Evolutionary conservation across 2,888 invertebrate species (phyloP).

Genomic region (Cephus pygmeus): DNA sequence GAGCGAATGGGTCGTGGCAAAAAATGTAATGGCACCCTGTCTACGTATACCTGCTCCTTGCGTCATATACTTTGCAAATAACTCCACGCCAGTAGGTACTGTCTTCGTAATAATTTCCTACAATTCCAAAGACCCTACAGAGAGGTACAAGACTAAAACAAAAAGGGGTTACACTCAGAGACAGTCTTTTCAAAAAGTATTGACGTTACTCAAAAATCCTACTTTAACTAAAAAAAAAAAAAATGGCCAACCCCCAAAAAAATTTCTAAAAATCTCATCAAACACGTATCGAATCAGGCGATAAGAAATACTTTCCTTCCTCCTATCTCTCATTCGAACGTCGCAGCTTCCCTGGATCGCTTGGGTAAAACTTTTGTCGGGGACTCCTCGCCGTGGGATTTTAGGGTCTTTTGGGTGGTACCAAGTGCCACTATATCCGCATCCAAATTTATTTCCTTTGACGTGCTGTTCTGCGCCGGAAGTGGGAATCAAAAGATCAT

Average conservation of each 20-base stretch:
- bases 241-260: rapidly evolving
- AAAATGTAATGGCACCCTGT: neutral
- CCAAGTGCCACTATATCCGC: neutral
- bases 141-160: neutral
- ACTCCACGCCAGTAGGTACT: neutral
- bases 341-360: neutral
- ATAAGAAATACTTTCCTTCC: neutral
- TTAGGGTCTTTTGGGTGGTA: neutral
- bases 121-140: neutral
- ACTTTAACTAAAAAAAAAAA: no score
- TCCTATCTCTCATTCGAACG: neutral
- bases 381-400: neutral
- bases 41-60: neutral
- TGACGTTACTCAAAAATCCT: neutral
- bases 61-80: neutral
- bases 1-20: neutral
- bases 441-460: neutral
- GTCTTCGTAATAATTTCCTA: neutral
- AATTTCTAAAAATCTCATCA: neutral
- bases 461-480: neutral
- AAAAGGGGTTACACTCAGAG: neutral
- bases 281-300: no score
- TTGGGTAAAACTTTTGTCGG: neutral
- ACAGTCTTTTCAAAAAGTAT: neutral
- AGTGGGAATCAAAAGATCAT: neutral